phyloP scores from a whole-genome alignment of 2,797 vertebrate genomes.

The Sebastes flavidus region DNA sequence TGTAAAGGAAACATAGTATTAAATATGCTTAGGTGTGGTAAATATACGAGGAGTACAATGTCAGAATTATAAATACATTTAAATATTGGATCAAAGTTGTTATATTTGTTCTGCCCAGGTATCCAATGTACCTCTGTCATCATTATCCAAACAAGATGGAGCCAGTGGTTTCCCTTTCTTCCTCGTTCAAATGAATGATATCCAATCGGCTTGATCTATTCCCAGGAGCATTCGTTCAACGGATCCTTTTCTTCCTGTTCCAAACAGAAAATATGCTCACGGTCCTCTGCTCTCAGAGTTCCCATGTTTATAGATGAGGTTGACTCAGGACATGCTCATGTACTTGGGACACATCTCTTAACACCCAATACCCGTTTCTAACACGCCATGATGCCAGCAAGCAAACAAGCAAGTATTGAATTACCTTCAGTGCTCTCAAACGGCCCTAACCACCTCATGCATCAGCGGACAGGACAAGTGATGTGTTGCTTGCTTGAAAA shows the following conservation, averaged over 20 bases:
- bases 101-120: conserved; percentile 9
- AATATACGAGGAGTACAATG: not conserved
- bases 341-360: conserved; percentile 25
- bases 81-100: conserved; percentile 13
- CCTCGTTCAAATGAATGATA: conserved; percentile 45
- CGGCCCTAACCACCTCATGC: conserved; percentile 34
- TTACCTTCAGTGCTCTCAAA: conserved; percentile 28
- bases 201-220: conserved; percentile 45
- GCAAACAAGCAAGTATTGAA: conserved; percentile 38
- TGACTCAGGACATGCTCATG: conserved; percentile 20
- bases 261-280: conserved; percentile 33
- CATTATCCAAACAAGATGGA: conserved; percentile 42
- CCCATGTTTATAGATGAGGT: conserved; percentile 34
- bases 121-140: conserved; percentile 29
- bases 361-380: conserved; percentile 8
- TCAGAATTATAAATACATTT: not conserved
- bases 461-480: conserved; percentile 1
- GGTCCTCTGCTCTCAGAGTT: conserved; percentile 8
- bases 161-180: conserved; percentile 55
- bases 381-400: conserved; percentile 17
- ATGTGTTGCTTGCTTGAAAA: conserved; percentile 20
- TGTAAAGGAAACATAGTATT: not conserved
- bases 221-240: conserved; percentile 22
- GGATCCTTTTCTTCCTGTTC: conserved; percentile 24
- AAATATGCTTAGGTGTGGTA: not conserved